These are phyloP conservation scores for Nephrotoma guestfalica DNA, from an alignment of 2,888 invertebrate genomes.

Conservation along the genomic window DNA sequence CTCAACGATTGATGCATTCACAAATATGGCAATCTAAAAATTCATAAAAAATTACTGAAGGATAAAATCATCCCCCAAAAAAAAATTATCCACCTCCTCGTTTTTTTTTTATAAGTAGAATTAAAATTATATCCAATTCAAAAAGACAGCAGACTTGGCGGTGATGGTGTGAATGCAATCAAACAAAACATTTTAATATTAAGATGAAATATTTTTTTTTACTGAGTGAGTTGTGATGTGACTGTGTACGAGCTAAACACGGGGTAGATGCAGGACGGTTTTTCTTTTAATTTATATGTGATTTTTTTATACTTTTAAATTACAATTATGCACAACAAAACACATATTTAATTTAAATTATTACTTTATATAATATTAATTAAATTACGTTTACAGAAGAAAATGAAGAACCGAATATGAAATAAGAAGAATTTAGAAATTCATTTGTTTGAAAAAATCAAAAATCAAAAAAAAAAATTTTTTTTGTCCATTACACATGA, in stretches of 20 bases:
- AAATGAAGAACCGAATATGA: neutral
- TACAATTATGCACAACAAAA: neutral
- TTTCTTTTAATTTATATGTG: neutral
- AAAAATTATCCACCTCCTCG: neutral
- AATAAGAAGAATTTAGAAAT: neutral
- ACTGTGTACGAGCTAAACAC: neutral
- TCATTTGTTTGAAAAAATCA: neutral
- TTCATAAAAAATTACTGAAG: neutral
- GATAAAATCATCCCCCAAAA: neutral
- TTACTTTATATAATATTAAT: neutral
- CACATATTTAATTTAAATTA: neutral
- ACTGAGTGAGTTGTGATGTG: neutral
- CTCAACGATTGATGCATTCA: constrained; percentile 34
- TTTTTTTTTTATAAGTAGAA: neutral
- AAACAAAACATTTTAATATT: neutral
- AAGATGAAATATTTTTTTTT: neutral
- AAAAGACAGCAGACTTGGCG: constrained; percentile 1
- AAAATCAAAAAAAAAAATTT: neutral
- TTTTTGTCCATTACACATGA: neutral
- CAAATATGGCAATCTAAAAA: constrained; percentile 19
- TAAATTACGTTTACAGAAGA: neutral
- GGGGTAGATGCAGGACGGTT: neutral
- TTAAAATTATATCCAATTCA: neutral
- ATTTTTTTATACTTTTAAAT: neutral
- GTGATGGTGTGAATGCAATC: constrained; percentile 3